Evolutionary conservation across 2,797 vertebrate species (phyloP).

Genomic region (Tiaroga cobitis): DNA sequence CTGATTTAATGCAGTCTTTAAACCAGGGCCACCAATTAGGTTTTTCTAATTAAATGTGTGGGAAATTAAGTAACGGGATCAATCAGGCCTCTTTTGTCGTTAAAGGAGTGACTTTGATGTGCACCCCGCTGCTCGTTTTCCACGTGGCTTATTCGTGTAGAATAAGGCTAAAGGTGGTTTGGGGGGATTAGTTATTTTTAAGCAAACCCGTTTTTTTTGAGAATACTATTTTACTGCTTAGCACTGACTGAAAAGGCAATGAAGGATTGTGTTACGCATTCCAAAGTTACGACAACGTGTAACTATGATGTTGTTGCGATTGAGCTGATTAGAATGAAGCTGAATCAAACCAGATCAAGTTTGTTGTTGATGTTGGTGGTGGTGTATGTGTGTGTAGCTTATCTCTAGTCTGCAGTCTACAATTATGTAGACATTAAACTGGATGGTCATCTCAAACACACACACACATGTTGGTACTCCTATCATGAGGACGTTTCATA

Average conservation of each 20-base stretch:
- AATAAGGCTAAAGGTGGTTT: constrained; percentile 48
- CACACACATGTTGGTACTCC: neutral
- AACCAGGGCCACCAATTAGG: constrained; percentile 65
- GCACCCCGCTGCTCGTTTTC: constrained; percentile 37
- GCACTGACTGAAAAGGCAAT: neutral
- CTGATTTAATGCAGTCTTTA: constrained; percentile 66
- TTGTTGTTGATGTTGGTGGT: neutral
- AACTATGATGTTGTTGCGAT: neutral
- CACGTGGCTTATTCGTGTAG: constrained; percentile 45
- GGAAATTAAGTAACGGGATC: constrained; percentile 55
- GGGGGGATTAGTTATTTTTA: constrained; percentile 55
- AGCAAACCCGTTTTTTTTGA: constrained; percentile 44
- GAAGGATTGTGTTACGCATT: constrained; percentile 7
- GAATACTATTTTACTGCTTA: constrained; percentile 25
- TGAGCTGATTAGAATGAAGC: neutral
- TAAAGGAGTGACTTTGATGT: constrained; percentile 48
- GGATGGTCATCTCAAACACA: neutral
- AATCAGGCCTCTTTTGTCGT: constrained; percentile 58
- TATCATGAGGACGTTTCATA: no score
- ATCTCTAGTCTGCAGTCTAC: constrained; percentile 13
- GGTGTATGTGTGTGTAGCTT: neutral
- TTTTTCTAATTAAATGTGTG: constrained; percentile 72
- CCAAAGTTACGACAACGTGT: neutral
- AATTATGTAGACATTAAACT: neutral
- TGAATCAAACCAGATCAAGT: constrained; percentile 8